phyloP scores from a whole-genome alignment of 2,797 vertebrate species.

The Notoglanidium macrostoma region DNA sequence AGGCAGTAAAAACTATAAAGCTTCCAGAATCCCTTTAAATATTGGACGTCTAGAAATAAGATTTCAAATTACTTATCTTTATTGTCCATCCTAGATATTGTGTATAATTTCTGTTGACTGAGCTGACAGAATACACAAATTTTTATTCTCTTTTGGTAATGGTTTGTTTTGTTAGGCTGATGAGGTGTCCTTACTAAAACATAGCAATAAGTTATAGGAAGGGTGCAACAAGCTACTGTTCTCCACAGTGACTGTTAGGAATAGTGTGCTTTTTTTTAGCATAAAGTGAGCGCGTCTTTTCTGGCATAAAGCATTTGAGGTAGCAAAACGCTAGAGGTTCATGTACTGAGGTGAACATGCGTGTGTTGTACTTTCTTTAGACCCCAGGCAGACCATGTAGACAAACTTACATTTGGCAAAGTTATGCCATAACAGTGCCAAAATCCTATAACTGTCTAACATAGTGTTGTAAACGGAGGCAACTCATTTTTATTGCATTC shows the following conservation, averaged over 20 bases:
- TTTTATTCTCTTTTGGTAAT: slow-evolving; percentile 21
- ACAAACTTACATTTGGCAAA: slow-evolving; percentile 30
- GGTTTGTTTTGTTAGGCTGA: background rate
- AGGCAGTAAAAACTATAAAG: slow-evolving; percentile 1
- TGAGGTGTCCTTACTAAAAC: background rate
- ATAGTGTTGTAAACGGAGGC: slow-evolving; percentile 14
- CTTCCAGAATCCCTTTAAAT: slow-evolving; percentile 33
- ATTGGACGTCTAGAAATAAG: background rate
- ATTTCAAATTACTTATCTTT: background rate
- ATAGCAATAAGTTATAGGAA: slow-evolving; percentile 38
- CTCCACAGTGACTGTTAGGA: background rate
- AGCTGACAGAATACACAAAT: background rate
- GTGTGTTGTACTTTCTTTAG: slow-evolving; percentile 31
- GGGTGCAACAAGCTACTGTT: background rate
- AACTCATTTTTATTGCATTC: slow-evolving; percentile 22
- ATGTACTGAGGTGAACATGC: background rate
- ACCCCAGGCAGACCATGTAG: slow-evolving; percentile 38
- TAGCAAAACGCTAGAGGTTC: background rate
- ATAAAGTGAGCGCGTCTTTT: background rate
- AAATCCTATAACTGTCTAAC: slow-evolving; percentile 50
- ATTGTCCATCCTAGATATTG: background rate
- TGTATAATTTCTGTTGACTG: background rate
- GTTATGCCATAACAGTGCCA: slow-evolving; percentile 61
- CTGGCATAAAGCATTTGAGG: background rate
- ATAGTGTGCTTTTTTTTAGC: background rate